Base-by-base conservation (phyloP, 1,140 invertebrate genomes). In the Cepaea nemoralis region DNA sequence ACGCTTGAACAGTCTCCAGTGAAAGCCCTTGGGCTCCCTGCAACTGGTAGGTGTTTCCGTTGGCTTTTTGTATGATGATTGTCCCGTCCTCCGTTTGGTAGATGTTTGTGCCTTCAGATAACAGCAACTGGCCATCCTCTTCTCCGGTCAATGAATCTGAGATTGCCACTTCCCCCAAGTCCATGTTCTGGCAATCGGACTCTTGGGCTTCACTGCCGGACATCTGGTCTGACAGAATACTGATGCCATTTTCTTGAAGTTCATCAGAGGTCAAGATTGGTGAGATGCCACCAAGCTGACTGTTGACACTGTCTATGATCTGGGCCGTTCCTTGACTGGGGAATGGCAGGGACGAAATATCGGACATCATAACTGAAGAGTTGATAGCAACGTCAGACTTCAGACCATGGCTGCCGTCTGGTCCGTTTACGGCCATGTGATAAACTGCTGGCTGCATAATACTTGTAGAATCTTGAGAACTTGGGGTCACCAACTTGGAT, bases 1-100 rank as follows among this genome's bases (percentile, higher is more conserved):
- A 75, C 1, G 89, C 88, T 74, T 91, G 89, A 8, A 91, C 87
- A 48, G 90, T 89, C 74, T 91, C 90, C 48, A 91, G 33, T 1
- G 89, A 79, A 67, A 90, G 82, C 16, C 82, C 86, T 77, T 91
- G 86, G 33, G 87, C 86, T 27, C 86, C 86, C 70, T 90, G 89
- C 42, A 90, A 76, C 84, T 90, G 89, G 40, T 89, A 76, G 8
- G 89, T 87, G 12, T 85, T 86, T 16, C 88, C 88, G 83, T 89
- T 87, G 35, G 86, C 82, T 35, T 86, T 88, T 73, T 88, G 88
- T 48, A 89, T 86, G 59, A 89, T 83, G 1, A 88, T 84, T 5
- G 83, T 85, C 37, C 88, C 89, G 82, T 91, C 88, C 24, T 87
- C 84, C 78, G 88, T 91, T 83, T 90, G 89, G 69, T 87, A 86